Percentiles rank a stretch among this genome's conserved stretches.
These are phyloP conservation scores for Bombus impatiens DNA, from an alignment of 1,140 invertebrate genomes.

Conservation along the genomic window DNA sequence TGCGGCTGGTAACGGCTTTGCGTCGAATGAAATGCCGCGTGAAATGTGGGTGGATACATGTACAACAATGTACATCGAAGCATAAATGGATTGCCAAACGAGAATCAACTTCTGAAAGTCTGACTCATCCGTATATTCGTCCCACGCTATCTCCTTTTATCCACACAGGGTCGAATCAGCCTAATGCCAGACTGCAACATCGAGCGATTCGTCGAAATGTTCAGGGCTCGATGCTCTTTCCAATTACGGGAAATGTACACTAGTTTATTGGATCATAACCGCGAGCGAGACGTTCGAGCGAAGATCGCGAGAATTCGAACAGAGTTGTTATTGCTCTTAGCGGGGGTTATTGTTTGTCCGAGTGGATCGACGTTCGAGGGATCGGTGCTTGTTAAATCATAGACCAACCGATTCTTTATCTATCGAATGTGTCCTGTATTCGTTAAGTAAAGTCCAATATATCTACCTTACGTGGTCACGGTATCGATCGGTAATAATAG, in stretches of 20 bases:
- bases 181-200: neutral
- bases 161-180: neutral
- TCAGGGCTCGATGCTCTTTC: no score
- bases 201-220: neutral
- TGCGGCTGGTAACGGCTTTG: slow-evolving; percentile 65
- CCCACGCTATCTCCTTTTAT: slow-evolving; percentile 25
- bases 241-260: neutral
- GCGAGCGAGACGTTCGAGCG: neutral
- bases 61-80: slow-evolving; percentile 49
- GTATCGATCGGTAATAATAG: no score
- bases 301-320: neutral
- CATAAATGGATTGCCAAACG: slow-evolving; percentile 72
- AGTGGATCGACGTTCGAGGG: neutral
- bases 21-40: slow-evolving; percentile 71
- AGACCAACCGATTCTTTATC: neutral
- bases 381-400: neutral
- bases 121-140: slow-evolving; percentile 45
- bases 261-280: neutral
- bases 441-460: neutral
- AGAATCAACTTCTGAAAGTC: slow-evolving; percentile 38
- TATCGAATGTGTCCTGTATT: neutral
- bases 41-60: slow-evolving; percentile 60
- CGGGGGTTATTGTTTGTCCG: neutral
- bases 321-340: neutral
- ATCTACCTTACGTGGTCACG: no score